phyloP scores from a whole-genome alignment of 1,140 invertebrate genomes.

The Hirudo medicinalis region DNA sequence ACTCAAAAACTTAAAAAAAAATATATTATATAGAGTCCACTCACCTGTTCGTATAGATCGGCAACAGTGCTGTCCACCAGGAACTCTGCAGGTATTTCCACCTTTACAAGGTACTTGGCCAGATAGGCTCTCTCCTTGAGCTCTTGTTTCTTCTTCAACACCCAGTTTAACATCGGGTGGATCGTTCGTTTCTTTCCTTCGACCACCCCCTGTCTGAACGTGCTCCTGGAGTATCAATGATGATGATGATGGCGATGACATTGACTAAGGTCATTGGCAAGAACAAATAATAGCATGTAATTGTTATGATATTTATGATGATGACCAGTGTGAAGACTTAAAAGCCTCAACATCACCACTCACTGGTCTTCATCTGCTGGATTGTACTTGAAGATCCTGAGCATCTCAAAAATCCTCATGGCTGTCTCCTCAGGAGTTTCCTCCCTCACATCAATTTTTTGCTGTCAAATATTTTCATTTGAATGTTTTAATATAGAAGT shows the following conservation, averaged over 20 bases:
- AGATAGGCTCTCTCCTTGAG: constrained; percentile 68
- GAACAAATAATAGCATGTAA: no score
- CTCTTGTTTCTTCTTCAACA: constrained; percentile 54
- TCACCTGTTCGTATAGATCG: constrained; percentile 54
- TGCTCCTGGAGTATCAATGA: neutral
- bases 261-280: no score
- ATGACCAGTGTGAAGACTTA: neutral
- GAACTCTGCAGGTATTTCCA: constrained; percentile 68
- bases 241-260: no score
- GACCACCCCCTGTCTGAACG: constrained; percentile 56
- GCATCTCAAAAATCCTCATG: constrained; percentile 48
- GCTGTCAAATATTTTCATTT: constrained; percentile 28
- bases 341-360: neutral
- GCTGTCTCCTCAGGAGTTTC: constrained; percentile 52
- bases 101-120: constrained; percentile 57
- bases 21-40: neutral
- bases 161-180: constrained; percentile 65
- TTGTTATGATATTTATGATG: neutral
- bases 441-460: constrained; percentile 50
- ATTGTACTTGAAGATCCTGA: constrained; percentile 56
- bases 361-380: constrained; percentile 44
- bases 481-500: constrained; percentile 7
- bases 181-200: constrained; percentile 60
- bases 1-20: no score
- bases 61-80: constrained; percentile 60